phyloP scores from a whole-genome alignment of 1,140 invertebrate species.

The Heliconius hermathena region DNA sequence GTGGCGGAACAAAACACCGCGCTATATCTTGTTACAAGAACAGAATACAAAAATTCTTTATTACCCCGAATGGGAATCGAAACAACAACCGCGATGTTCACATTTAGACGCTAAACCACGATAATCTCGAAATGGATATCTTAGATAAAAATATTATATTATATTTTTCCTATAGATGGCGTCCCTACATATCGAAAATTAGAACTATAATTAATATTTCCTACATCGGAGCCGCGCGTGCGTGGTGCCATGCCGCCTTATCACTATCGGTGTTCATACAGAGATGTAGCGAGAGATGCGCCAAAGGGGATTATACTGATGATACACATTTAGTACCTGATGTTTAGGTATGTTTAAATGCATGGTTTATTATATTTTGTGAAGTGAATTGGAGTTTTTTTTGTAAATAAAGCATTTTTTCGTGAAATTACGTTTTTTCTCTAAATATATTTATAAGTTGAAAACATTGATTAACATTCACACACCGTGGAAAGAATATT shows the following conservation, averaged over 20 bases:
- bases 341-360: not conserved
- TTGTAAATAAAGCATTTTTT: not conserved
- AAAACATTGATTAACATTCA: no score
- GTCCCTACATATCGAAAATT: not conserved
- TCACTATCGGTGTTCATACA: not conserved
- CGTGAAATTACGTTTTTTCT: no score
- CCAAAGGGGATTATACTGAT: conserved; percentile 17
- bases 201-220: not conserved
- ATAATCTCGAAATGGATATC: no score
- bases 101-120: no score
- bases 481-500: no score
- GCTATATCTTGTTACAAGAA: not conserved
- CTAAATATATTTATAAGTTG: no score
- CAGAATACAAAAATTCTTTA: no score
- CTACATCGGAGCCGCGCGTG: not conserved
- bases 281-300: not conserved
- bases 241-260: not conserved
- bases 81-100: no score
- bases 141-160: no score
- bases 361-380: not conserved
- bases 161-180: not conserved
- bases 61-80: no score
- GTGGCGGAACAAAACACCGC: not conserved
- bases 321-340: conserved; percentile 7
- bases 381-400: not conserved